phyloP scores from a whole-genome alignment of 1,140 invertebrate species.

The Lanistes nyassanus region DNA sequence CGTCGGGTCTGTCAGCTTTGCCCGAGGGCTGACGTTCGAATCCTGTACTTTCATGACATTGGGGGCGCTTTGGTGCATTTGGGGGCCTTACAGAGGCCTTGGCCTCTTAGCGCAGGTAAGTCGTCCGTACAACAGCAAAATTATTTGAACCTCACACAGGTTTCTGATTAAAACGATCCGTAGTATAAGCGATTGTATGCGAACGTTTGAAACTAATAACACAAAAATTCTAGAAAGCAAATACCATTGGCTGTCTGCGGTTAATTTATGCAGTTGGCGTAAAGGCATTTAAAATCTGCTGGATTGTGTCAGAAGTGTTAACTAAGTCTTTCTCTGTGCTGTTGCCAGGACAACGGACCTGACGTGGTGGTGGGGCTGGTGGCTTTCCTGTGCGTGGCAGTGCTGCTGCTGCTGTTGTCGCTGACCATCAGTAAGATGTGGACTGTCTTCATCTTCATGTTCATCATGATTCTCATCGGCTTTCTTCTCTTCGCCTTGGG shows the following conservation, averaged over 20 bases:
- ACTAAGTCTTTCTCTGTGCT: neutral
- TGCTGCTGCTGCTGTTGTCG: conserved; percentile 44
- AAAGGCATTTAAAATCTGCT: too few species aligned
- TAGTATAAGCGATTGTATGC: too few species aligned
- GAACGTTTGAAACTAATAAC: too few species aligned
- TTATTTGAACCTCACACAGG: neutral
- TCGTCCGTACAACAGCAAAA: neutral
- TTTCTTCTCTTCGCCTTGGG: conserved; percentile 36
- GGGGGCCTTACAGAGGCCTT: conserved; percentile 43
- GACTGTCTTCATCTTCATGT: conserved; percentile 40
- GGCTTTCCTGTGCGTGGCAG: conserved; percentile 36
- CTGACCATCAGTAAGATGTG: conserved; percentile 44
- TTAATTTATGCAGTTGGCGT: too few species aligned
- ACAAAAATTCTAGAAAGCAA: too few species aligned
- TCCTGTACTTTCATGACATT: conserved; percentile 47
- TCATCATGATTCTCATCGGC: conserved; percentile 44
- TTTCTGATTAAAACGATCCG: too few species aligned
- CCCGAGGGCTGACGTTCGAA: conserved; percentile 51
- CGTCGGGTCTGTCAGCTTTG: conserved; percentile 47
- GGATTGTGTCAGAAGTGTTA: neutral
- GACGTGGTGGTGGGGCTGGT: conserved; percentile 36
- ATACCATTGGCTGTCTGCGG: too few species aligned
- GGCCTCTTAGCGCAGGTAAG: conserved; percentile 28
- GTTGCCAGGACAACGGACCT: conserved; percentile 29
- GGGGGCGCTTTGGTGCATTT: conserved; percentile 49